Base-by-base conservation (phyloP, 2,797 vertebrate genomes). In the Parambassis ranga region DNA sequence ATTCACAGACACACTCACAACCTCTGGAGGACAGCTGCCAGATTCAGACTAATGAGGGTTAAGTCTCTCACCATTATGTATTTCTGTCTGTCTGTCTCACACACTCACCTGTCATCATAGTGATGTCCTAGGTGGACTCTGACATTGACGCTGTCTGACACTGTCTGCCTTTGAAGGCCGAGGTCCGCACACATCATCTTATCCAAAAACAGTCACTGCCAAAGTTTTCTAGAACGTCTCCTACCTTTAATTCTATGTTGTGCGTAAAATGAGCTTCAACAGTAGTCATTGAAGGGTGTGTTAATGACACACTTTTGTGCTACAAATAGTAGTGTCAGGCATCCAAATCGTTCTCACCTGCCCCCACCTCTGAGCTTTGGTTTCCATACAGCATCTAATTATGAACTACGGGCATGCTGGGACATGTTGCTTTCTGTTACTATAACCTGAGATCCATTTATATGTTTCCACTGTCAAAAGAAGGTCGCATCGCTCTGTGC, bases 341-440 rank as follows among this genome's bases (percentile, higher is more conserved):
- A 19, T 50, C 30, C 46, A 42, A 26, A 24, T 61, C 26, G 18
- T 53, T 35, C 42, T 71, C 52, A 77, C 73, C 61, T 77, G 57
- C 59, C 35, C 39, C 9, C 13, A 5, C 11, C 39, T 42, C 61
- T 8, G 33, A 70, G 16, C 4, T 9, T 35, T 48, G 39, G 46
- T 50, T 57, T 62, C 43, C 48, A 10, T 55, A 20, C 39, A 81
- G 64, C 44, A 20, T 74, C 74, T 81, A 63, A 74, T 77, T 79
- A 71, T 60, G 65, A 75, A 53, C 20, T 10, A 7, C 31, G 39
- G 60, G 49, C 81, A 71, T 35, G 81, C 52, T 42, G 42, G 71
- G 53, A 64, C 85, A 61, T 47, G 80, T 48, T 47, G 28, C 33
- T 39, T 24, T 32, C 39, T 35, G 16, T 51, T 7, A 23, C 65